Conservation (phyloP, 2,888 invertebrate species). For the Drosophila maculinotata region DNA sequence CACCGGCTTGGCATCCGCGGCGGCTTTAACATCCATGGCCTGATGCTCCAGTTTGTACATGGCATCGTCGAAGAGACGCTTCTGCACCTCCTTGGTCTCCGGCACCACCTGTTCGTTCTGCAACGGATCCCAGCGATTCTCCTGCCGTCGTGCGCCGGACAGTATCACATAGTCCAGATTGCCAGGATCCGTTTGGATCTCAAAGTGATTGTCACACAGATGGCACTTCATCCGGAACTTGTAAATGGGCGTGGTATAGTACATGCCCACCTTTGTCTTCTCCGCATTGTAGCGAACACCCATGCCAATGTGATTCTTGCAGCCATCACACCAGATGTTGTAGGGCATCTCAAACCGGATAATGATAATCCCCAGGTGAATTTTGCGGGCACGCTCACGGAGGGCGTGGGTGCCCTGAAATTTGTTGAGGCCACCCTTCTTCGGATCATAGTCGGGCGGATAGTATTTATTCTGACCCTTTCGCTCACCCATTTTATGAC, state of each 20-base stretch:
- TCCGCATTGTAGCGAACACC: slow-evolving; percentile 99
- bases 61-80: slow-evolving; percentile 96
- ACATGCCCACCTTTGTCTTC: slow-evolving; percentile 97
- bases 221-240: slow-evolving; percentile 99
- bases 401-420: slow-evolving; percentile 97
- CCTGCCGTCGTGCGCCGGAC: slow-evolving; percentile 97
- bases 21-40: slow-evolving; percentile 90
- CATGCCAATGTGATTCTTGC: slow-evolving; percentile 99
- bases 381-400: slow-evolving; percentile 97
- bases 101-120: slow-evolving; percentile 97
- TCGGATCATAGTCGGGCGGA: slow-evolving; percentile 99
- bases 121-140: slow-evolving; percentile 98
- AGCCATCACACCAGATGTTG: slow-evolving; percentile 99
- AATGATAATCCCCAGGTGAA: slow-evolving; percentile 94
- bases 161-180: slow-evolving; percentile 98
- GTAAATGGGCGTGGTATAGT: slow-evolving; percentile 98
- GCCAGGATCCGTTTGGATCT: slow-evolving; percentile 99
- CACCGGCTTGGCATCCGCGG: slow-evolving; percentile 89
- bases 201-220: slow-evolving; percentile 97
- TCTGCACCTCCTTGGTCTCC: slow-evolving; percentile 95
- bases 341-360: slow-evolving; percentile 99
- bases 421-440: slow-evolving; percentile 96
- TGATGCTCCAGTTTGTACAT: slow-evolving; percentile 99
- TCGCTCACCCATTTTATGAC: slow-evolving; percentile 94
- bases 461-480: slow-evolving; percentile 99